A percentile compares a stretch with the other conserved stretches of the same genome.
Conservation (phyloP, 1,140 invertebrate species). For the Aethina tumida region DNA sequence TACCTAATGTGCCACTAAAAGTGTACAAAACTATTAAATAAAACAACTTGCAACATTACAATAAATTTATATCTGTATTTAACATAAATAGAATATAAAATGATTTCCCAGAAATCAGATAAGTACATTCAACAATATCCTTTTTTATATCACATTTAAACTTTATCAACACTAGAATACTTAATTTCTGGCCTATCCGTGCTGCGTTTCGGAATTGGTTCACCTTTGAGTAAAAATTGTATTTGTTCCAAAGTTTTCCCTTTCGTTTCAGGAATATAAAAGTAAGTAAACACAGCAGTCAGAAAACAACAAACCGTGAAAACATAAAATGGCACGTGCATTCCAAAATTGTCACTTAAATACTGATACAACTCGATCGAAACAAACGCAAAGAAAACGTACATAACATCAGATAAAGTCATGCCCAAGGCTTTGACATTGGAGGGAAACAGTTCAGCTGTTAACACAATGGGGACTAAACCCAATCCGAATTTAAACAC, state of each 20-base stretch:
- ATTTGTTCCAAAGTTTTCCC: conserved; percentile 65
- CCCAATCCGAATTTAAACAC: conserved; percentile 22
- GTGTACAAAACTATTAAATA: too few species aligned
- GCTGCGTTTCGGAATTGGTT: too few species aligned
- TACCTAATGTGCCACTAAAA: too few species aligned
- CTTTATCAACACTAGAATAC: conserved; percentile 35
- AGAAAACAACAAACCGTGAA: conserved; percentile 50
- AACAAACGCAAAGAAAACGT: conserved; percentile 24
- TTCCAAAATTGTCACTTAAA: conserved; percentile 37
- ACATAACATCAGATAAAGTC: conserved; percentile 12
- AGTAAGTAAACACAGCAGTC: conserved; percentile 47
- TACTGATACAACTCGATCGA: conserved; percentile 53
- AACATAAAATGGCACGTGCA: conserved; percentile 51
- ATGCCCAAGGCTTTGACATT: conserved; percentile 41
- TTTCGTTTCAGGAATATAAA: conserved; percentile 66
- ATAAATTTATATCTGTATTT: too few species aligned
- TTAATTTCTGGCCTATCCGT: conserved; percentile 40
- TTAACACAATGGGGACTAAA: conserved; percentile 59
- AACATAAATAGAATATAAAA: too few species aligned
- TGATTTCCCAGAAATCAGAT: too few species aligned
- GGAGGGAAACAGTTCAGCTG: conserved; percentile 53
- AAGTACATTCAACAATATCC: too few species aligned
- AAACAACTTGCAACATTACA: too few species aligned
- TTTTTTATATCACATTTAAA: too few species aligned
- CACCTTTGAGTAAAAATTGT: conserved; percentile 34